These are phyloP conservation scores for Nephotettix cincticeps DNA, from an alignment of 1,140 invertebrate genomes.

Conservation along the genomic window DNA sequence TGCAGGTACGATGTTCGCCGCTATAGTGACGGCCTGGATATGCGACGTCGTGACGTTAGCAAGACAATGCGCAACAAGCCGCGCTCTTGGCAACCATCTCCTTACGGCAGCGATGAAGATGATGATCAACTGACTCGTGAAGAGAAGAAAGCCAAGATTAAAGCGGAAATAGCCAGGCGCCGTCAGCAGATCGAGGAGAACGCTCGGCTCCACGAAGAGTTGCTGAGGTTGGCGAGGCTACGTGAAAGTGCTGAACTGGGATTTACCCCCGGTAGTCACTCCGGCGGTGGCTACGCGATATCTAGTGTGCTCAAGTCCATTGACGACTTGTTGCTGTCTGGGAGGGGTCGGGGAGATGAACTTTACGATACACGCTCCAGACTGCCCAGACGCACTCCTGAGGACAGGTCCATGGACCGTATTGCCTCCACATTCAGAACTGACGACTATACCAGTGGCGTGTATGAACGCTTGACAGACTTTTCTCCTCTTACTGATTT, in stretches of 20 bases:
- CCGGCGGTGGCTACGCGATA: slow-evolving; percentile 42
- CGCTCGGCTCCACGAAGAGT: slow-evolving; percentile 57
- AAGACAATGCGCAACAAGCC: slow-evolving; percentile 48
- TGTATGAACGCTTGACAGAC: slow-evolving; percentile 50
- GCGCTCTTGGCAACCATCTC: slow-evolving; percentile 60
- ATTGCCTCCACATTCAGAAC: slow-evolving; percentile 55
- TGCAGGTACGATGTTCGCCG: slow-evolving; percentile 44
- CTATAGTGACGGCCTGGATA: slow-evolving; percentile 47
- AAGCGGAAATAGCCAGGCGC: slow-evolving; percentile 62
- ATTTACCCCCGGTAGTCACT: slow-evolving; percentile 6
- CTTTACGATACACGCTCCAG: slow-evolving; percentile 32
- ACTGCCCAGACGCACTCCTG: slow-evolving; percentile 45
- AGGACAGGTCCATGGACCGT: slow-evolving; percentile 54
- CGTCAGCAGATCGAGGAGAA: slow-evolving; percentile 63
- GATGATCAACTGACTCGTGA: slow-evolving; percentile 53
- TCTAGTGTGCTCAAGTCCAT: slow-evolving; percentile 54
- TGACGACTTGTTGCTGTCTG: slow-evolving; percentile 51
- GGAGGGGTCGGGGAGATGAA: slow-evolving; percentile 30
- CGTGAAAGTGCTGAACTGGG: slow-evolving; percentile 49
- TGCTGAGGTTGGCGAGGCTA: slow-evolving; percentile 53
- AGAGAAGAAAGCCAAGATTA: slow-evolving; percentile 61
- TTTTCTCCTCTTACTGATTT: slow-evolving; percentile 52
- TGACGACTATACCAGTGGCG: slow-evolving; percentile 49
- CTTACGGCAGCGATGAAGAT: slow-evolving; percentile 55
- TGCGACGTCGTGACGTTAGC: slow-evolving; percentile 41